Base-by-base conservation (phyloP, 2,797 vertebrate species). In the Cephalopachus bancanus region DNA sequence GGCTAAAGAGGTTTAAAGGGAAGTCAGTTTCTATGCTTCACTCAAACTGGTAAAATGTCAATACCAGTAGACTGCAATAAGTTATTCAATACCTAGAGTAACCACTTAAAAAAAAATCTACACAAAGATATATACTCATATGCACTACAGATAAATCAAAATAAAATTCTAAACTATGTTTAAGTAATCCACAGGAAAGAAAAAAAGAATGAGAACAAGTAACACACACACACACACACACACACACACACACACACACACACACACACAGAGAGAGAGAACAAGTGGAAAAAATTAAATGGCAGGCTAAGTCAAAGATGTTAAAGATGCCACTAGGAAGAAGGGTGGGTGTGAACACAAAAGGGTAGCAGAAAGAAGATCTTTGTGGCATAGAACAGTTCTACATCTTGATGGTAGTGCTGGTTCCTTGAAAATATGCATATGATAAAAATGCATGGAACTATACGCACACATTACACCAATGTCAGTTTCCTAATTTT, bases 101-200 rank as follows among this genome's bases (percentile, higher is more conserved):
- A 76, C 0, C 7, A 74, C 33, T 3, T 14, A 51, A 74, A 69
- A 51, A 69, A 93, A 62, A 80, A 30, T 26, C 12, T 85, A 49
- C 16, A 33, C 11, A 59, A 75, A 67, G 33, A 28, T 83, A 51
- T 30, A 24, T 1, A 83, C 17, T 53, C 71, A 53, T 60, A 88
- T 76, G 11, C 6, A 89, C 5, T 65, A 59, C 16, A 89, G 30
- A 24, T 80, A 74, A 78, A 74, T 83, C 59, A 74, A 90, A 84
- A 83, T 20, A 10, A 20, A 85, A 85, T 85, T 85, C 44, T 85
- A 55, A 85, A 91, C 49, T n/a, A 44, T 55, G 33, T 85, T 93
- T 85, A 71, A 16, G 55, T 64, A 91, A 62, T 16, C 16, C 6
- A 51, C 64, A 53, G n/a, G 10, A 33, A 78, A 53, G 16, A 24